These are phyloP conservation scores for Caenorhabditis virilis DNA, from an alignment of 2,888 invertebrate species.

Conservation along the genomic window DNA sequence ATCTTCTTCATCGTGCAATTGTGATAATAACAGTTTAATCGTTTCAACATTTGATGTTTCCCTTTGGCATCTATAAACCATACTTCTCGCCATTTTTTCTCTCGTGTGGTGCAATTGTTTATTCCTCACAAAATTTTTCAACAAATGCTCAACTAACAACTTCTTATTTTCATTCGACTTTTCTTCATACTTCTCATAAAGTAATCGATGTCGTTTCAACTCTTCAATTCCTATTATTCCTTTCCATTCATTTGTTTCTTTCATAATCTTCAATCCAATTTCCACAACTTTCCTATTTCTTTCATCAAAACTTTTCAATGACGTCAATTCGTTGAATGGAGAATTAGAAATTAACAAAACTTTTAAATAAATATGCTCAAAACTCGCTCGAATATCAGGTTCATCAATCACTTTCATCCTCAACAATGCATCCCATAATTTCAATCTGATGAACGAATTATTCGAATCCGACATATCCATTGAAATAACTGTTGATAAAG, in stretches of 20 bases:
- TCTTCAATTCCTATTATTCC: neutral
- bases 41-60: conserved; percentile 23
- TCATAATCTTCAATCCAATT: neutral
- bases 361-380: neutral
- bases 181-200: neutral
- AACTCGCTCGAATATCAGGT: neutral
- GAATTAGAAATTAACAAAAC: neutral
- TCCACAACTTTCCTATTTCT: neutral
- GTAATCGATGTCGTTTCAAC: neutral
- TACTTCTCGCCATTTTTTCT: conserved; percentile 27
- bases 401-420: conserved; percentile 4
- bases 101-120: conserved; percentile 25
- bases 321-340: neutral
- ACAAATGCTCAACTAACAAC: conserved; percentile 10
- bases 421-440: conserved; percentile 2
- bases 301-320: neutral
- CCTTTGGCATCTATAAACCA: conserved; percentile 25
- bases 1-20: conserved; percentile 34
- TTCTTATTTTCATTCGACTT: neutral
- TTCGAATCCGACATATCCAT: neutral
- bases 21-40: conserved; percentile 15
- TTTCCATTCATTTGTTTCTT: conserved; percentile 4
- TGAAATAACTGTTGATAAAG: neutral
- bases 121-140: conserved; percentile 10
- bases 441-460: neutral